phyloP scores from a whole-genome alignment of 2,888 invertebrate genomes.

The Agriopis aurantiaria region DNA sequence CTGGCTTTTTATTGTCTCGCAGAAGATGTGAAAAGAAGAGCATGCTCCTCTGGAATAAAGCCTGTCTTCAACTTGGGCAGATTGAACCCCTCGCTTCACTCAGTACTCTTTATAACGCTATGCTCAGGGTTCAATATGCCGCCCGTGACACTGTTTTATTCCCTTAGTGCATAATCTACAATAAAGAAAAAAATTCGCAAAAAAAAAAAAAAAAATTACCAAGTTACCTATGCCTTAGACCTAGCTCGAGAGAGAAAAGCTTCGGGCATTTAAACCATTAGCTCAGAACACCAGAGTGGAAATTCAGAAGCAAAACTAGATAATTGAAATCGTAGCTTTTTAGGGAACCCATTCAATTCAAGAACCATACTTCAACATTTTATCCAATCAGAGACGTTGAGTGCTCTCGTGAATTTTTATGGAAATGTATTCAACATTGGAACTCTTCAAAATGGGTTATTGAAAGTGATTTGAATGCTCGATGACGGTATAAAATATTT shows the following conservation, averaged over 20 bases:
- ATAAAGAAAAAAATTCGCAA: too few relatives aligned
- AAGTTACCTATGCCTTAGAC: background rate
- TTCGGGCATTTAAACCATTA: background rate
- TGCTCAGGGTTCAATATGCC: too few relatives aligned
- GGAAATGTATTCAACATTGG: conserved; percentile 16
- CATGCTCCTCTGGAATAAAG: too few relatives aligned
- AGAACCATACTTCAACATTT: conserved; percentile 18
- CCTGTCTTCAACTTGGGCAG: too few relatives aligned
- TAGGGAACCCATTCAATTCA: conserved; percentile 13
- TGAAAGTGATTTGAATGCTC: conserved; percentile 5
- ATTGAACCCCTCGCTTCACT: too few relatives aligned
- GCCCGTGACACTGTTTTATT: too few relatives aligned
- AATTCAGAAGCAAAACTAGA: background rate
- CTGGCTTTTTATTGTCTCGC: too few relatives aligned
- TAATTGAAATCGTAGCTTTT: conserved; percentile 15
- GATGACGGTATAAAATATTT: background rate
- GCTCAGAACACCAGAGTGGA: background rate
- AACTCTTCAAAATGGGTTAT: conserved; percentile 12
- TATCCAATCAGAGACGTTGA: conserved; percentile 16
- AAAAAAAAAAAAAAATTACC: too few relatives aligned
- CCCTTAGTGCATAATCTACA: too few relatives aligned
- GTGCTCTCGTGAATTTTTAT: conserved; percentile 14
- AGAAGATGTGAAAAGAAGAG: too few relatives aligned
- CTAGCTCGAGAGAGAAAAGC: background rate
- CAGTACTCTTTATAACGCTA: too few relatives aligned